These are phyloP conservation scores for Leptosomus discolor DNA, from an alignment of 2,113 vertebrate species.

Conservation along the genomic window DNA sequence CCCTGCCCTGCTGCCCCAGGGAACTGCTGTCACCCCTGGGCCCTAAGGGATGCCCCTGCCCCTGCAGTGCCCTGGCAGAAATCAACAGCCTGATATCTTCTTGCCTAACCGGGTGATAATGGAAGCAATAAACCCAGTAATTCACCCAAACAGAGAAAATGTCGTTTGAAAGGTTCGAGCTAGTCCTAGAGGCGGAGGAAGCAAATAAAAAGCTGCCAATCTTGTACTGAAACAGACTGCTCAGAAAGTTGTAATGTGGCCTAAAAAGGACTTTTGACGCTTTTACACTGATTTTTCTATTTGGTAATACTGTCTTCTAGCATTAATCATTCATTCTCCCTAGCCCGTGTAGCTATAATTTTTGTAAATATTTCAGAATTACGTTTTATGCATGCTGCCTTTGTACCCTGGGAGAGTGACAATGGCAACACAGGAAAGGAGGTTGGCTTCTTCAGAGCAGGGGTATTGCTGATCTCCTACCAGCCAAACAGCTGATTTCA, in stretches of 20 bases:
- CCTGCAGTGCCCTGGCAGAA: not conserved
- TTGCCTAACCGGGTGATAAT: not conserved
- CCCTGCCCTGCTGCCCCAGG: not conserved
- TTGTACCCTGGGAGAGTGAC: not conserved
- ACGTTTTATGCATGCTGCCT: not conserved
- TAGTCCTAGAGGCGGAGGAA: not conserved
- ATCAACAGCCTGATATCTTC: not conserved
- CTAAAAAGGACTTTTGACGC: not conserved
- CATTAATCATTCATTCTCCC: not conserved
- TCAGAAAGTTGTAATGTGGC: not conserved
- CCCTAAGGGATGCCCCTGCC: not conserved
- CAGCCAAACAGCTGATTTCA: not conserved
- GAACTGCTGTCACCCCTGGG: rapidly evolving
- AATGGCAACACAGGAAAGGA: not conserved
- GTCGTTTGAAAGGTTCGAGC: not conserved
- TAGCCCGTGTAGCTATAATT: not conserved
- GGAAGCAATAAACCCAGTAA: not conserved
- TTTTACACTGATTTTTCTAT: not conserved
- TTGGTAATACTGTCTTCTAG: not conserved
- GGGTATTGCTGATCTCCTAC: rapidly evolving
- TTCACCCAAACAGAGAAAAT: not conserved
- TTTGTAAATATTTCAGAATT: slow-evolving; percentile 1
- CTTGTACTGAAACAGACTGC: not conserved
- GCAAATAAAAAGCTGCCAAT: not conserved
- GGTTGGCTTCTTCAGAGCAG: not conserved